phyloP scores from a whole-genome alignment of 2,113 vertebrate genomes.

The Petaurus breviceps region DNA sequence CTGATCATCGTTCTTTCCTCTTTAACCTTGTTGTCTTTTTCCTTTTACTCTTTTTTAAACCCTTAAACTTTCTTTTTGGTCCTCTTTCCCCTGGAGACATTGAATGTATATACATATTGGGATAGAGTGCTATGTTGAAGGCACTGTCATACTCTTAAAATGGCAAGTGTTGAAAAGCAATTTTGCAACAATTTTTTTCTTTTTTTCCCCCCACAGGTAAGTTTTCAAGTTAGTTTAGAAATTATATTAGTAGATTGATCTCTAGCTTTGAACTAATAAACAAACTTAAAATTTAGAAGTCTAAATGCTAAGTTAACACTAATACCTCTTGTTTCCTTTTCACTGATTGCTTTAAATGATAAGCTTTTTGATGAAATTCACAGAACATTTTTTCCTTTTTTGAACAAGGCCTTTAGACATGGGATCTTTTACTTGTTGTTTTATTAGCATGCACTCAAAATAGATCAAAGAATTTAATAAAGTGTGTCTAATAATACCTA shows the following conservation, averaged over 20 bases:
- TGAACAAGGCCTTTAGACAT: background rate
- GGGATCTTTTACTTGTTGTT: background rate
- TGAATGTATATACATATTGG: constrained; percentile 7
- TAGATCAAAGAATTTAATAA: background rate
- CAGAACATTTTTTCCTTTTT: background rate
- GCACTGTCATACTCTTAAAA: constrained; percentile 37
- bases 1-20: background rate
- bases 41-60: constrained; percentile 9
- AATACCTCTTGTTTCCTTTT: background rate
- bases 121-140: background rate
- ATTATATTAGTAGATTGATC: constrained; percentile 31
- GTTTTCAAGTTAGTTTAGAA: constrained; percentile 49
- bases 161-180: constrained; percentile 16
- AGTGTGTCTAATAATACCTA: constrained; percentile 41
- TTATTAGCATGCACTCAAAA: background rate
- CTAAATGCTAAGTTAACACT: background rate
- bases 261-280: background rate
- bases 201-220: background rate
- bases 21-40: constrained; percentile 33
- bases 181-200: constrained; percentile 20
- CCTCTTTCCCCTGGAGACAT: background rate
- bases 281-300: constrained; percentile 40
- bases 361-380: background rate
- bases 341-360: background rate
- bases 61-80: constrained; percentile 10